phyloP scores from a whole-genome alignment of 2,797 vertebrate genomes.

The Mycteria americana region DNA sequence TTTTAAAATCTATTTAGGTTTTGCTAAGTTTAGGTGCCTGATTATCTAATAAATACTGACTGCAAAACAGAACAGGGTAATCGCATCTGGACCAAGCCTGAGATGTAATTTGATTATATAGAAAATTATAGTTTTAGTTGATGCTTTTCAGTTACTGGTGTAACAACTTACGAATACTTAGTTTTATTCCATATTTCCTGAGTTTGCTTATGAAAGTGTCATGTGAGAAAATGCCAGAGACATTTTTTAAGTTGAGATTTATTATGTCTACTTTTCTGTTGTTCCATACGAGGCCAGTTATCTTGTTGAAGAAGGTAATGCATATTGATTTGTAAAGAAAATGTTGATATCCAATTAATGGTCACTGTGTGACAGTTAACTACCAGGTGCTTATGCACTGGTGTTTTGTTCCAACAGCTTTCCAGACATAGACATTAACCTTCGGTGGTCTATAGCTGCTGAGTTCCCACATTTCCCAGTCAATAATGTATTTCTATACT shows the following conservation, averaged over 20 bases:
- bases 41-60: neutral
- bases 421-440: neutral
- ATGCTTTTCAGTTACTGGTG: neutral
- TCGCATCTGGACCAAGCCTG: neutral
- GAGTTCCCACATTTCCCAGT: rapidly evolving
- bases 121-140: neutral
- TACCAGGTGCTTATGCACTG: neutral
- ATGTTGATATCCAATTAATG: neutral
- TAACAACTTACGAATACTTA: neutral
- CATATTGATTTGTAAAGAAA: neutral
- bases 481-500: neutral
- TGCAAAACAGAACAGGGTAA: neutral
- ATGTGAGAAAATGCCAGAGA: neutral
- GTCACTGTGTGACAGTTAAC: neutral
- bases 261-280: neutral
- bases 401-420: neutral
- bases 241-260: neutral
- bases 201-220: neutral
- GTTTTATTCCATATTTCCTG: neutral
- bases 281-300: neutral
- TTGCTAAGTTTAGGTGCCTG: neutral
- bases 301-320: neutral
- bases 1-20: neutral
- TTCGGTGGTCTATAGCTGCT: neutral
- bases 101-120: neutral